Percentiles rank a stretch among this genome's conserved stretches.
These are phyloP conservation scores for Solea solea DNA, from an alignment of 2,113 vertebrate species.

Conservation along the genomic window DNA sequence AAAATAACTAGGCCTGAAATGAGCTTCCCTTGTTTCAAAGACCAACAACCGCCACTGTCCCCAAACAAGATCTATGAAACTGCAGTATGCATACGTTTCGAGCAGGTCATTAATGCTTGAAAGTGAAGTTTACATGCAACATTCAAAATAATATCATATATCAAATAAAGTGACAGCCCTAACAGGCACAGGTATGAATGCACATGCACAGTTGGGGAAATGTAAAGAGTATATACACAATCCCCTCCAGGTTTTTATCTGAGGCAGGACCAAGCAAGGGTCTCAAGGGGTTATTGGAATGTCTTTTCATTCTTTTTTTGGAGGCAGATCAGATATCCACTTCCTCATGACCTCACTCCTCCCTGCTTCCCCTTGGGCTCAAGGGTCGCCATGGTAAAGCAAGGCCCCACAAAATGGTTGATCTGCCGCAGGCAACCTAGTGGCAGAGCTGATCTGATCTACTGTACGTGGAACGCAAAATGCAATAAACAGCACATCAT, in stretches of 20 bases:
- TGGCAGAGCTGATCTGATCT: constrained; percentile 44
- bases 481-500: constrained; percentile 56
- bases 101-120: no score
- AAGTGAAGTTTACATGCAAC: no score
- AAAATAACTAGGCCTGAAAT: no score
- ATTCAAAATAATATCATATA: no score
- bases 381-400: constrained; percentile 54
- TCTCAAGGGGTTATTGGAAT: constrained; percentile 69
- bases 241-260: constrained; percentile 40
- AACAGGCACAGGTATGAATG: constrained; percentile 6
- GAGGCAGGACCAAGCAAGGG: constrained; percentile 52
- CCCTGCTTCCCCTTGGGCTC: constrained; percentile 46
- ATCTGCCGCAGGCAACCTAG: constrained; percentile 48
- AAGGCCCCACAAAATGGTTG: constrained; percentile 22
- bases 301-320: constrained; percentile 62
- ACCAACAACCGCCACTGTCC: no score
- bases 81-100: no score
- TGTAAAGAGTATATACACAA: constrained; percentile 12
- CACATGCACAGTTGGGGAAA: not conserved
- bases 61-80: no score
- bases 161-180: no score
- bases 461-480: constrained; percentile 23
- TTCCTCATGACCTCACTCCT: constrained; percentile 53
- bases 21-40: no score
- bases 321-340: constrained; percentile 63